These are phyloP conservation scores for Tipula confusa DNA, from an alignment of 2,888 invertebrate species.

Conservation along the genomic window DNA sequence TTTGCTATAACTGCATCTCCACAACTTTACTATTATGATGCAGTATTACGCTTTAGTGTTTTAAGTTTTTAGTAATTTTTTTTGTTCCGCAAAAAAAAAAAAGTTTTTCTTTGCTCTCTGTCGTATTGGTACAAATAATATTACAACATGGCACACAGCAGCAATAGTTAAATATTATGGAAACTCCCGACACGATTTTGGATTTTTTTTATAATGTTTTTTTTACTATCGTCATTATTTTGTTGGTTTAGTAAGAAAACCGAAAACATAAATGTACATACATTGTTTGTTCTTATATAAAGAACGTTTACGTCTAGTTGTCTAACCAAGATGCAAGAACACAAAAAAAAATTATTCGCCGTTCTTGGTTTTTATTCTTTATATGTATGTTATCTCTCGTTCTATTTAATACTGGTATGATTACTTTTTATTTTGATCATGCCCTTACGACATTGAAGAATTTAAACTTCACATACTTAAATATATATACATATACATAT, in stretches of 20 bases:
- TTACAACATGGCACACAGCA: not conserved
- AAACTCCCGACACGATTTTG: not conserved
- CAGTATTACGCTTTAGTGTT: not conserved
- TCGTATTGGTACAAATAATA: not conserved
- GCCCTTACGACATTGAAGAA: not conserved
- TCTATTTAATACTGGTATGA: not conserved
- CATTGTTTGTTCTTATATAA: not conserved
- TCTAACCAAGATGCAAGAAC: not conserved
- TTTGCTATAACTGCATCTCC: not conserved
- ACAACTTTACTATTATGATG: not conserved
- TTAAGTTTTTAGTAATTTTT: not conserved
- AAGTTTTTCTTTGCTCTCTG: not conserved
- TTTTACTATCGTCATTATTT: not conserved
- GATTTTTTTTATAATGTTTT: not conserved
- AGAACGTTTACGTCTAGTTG: not conserved
- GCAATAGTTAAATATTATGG: not conserved
- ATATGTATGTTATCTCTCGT: not conserved
- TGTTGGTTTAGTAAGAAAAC: not conserved
- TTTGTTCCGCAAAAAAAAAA: not conserved
- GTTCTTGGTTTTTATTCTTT: not conserved
- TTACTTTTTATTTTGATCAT: not conserved
- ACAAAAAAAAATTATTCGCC: not conserved
- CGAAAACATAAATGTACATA: not conserved
- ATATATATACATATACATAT: too few species aligned
- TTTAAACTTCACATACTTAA: conserved; percentile 12